Conservation (phyloP, 2,888 invertebrate species). For the Ariolimax columbianus region DNA sequence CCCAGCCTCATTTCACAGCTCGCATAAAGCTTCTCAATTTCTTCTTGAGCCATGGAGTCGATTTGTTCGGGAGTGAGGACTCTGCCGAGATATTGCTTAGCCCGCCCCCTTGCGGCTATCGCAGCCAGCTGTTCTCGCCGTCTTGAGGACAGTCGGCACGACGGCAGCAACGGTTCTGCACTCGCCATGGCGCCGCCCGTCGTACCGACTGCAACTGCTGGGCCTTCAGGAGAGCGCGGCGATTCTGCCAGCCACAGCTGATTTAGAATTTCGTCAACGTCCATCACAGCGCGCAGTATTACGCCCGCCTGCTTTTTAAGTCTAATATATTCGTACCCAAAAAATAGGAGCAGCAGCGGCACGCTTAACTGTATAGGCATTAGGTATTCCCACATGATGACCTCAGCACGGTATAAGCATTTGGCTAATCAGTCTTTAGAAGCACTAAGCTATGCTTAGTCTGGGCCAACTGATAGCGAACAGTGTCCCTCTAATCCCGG, state of each 20-base stretch:
- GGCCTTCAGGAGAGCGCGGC: background rate
- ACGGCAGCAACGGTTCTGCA: no score
- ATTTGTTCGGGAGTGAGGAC: background rate
- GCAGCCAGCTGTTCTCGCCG: background rate
- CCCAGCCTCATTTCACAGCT: background rate
- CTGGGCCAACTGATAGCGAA: background rate
- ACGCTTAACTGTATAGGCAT: background rate
- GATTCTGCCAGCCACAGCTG: background rate
- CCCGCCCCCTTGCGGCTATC: background rate
- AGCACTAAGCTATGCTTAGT: background rate
- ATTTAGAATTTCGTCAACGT: background rate
- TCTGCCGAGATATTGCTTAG: background rate
- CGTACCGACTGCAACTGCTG: no score
- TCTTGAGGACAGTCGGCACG: background rate
- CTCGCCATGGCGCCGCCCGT: background rate
- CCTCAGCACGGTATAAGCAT: background rate
- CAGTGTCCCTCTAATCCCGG: background rate
- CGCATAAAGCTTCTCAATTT: constrained; percentile 11
- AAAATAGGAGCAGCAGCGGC: background rate
- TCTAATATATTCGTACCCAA: background rate
- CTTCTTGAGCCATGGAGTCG: background rate
- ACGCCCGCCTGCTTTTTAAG: background rate
- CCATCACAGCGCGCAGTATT: background rate
- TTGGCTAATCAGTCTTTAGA: background rate
- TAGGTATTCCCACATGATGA: background rate